Base-by-base conservation (phyloP, 2,888 invertebrate species). In the Tinea semifulvella region DNA sequence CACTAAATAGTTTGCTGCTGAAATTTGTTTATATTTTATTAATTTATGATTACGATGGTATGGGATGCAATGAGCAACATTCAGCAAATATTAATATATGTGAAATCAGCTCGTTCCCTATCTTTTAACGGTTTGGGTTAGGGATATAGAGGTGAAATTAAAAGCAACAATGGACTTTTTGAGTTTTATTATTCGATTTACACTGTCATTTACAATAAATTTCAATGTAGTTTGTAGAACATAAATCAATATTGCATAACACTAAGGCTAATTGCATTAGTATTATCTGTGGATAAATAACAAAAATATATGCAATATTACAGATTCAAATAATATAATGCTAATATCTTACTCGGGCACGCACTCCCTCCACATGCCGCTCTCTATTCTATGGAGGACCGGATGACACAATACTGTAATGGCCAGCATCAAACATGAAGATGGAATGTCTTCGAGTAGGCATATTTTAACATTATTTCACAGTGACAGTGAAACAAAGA, bases 131-230 rank as follows among this genome's bases (percentile, higher is more conserved):
- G n/a, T n/a, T n/a, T 22, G 8, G 25, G 5, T 8, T 22, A 22
- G 25, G 25, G 25, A 7, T 22, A 5, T 7, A 22, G 25, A 18
- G 16, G 18, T n/a, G 43, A 26, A 27, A 27, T 72, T 65, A 68
- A 56, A 79, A 77, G 75, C 65, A 52, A 54, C 42, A 55, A 27
- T 73, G 79, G 76, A 76, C 76, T 80, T 80, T 77, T 76, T 75
- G 76, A 79, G 71, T 76, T 77, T 80, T 79, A 79, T 79, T 79
- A 79, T 80, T 79, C 77, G 80, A 80, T 79, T 80, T 80, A 80
- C 79, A 80, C 79, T 77, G 79, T 80, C 80, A 80, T 80, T 80
- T 80, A 79, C 79, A 80, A 77, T 79, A 79, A 79, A 77, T 79
- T 80, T 79, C 69, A 75, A 79, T 76, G 80, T 77, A 77, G 75